Base-by-base conservation (phyloP, 2,113 vertebrate species). In the Dasyprocta punctata region DNA sequence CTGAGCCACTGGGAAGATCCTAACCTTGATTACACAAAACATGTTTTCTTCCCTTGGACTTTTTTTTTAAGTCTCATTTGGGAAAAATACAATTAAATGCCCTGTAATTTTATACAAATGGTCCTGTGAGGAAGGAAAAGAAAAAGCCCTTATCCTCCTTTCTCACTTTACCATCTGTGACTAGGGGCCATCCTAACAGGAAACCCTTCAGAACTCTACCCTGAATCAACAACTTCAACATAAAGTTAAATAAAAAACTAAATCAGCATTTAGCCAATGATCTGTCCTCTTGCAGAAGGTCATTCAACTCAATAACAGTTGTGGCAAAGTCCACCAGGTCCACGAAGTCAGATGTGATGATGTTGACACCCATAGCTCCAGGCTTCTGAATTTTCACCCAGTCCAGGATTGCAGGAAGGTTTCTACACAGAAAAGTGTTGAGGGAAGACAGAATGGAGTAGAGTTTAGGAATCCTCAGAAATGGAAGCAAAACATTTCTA, bases 271-370 rank as follows among this genome's bases (percentile, higher is more conserved):
- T 98, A 95, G 97, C 52, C 28, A 97, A 41, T 96, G 97, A 88
- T 94, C 92, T 93, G 1, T 98, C 97, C 12, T 97, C 98, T 97
- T 98, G 98, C 81, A 99, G 94, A 84, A 99, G 98, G 95, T 99
- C 98, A 2, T 99, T 99, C 94, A 99, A 95, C 86, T 99, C 99
- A 98, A 99, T 99, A 93, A 99, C 99, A 26, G 99, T 99, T 60
- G 99, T 99, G 97, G 99, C 99, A 98, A 99, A 99, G 98, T 99
- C 99, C 65, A 99, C 99, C 97, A 99, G 99, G 82, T 99, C 99
- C 98, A 99, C 99, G 81, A 99, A 99, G 98, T 99, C 99, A 8
- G 99, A 99, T 0, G 99, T 99, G 98, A 99, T 99, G 98, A 99
- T 99, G 98, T 99, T 99, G 96, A 99, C 99, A 9, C 99, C 99